Percentiles rank a stretch among this genome's conserved stretches.
Evolutionary conservation across 2,113 vertebrate species (phyloP).

Genomic region (Monarcha castaneiventris): DNA sequence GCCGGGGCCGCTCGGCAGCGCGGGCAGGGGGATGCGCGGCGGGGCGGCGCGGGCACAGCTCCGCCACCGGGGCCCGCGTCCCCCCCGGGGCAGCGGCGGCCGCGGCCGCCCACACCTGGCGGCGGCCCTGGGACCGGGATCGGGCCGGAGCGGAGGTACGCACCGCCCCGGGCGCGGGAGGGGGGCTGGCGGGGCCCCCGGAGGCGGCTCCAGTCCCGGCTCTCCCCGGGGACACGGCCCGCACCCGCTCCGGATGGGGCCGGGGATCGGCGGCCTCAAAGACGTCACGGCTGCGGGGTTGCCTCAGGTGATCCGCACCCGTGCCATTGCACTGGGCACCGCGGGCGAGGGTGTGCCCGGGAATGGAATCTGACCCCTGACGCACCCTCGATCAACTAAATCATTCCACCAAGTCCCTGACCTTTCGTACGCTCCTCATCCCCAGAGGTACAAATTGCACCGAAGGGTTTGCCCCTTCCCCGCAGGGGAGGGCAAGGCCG

Average conservation of each 20-base stretch:
- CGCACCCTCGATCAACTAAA: background rate
- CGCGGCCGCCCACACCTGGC: background rate
- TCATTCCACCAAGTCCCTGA: background rate
- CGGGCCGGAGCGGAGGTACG: background rate
- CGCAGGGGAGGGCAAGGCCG: no score
- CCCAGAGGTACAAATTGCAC: accelerated
- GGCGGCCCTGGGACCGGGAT: background rate
- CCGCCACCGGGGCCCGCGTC: background rate
- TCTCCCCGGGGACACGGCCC: background rate
- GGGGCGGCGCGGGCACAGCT: background rate
- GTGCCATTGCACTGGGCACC: background rate
- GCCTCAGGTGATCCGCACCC: background rate
- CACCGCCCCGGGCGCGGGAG: background rate
- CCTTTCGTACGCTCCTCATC: background rate
- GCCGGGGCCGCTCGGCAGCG: background rate
- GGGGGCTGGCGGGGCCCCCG: background rate
- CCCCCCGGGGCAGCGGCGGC: background rate
- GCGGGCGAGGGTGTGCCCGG: background rate
- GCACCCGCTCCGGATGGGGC: background rate
- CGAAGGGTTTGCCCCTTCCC: background rate
- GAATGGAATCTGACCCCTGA: background rate
- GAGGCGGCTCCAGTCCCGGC: background rate
- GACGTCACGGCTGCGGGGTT: background rate
- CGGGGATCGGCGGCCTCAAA: background rate
- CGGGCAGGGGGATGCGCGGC: background rate